These are phyloP conservation scores for Enhydra lutris DNA, from an alignment of 2,113 vertebrate genomes.

Conservation along the genomic window DNA sequence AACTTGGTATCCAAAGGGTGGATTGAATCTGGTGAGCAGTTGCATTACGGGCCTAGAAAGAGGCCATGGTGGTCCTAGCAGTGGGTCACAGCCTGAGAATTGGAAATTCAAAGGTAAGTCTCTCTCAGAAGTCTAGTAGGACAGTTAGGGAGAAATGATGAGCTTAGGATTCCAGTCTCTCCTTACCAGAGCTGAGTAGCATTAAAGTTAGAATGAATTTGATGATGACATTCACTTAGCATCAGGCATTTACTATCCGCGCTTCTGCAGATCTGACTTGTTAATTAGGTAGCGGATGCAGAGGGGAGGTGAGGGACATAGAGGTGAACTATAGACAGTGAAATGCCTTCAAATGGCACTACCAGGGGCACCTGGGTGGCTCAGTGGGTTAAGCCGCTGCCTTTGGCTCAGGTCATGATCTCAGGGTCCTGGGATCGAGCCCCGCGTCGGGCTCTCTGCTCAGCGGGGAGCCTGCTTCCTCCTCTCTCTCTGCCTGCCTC, in stretches of 20 bases:
- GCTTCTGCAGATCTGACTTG: neutral
- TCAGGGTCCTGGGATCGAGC: no score
- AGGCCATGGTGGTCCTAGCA: neutral
- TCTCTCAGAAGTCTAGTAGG: neutral
- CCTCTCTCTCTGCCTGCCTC: no score
- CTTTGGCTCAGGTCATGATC: no score
- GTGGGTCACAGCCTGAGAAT: neutral
- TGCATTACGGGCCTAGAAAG: neutral
- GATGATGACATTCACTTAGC: fast-evolving
- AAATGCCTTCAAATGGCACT: neutral
- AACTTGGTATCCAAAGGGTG: neutral
- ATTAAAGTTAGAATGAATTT: neutral
- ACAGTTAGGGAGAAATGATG: neutral
- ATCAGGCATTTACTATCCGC: neutral
- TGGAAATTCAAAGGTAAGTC: neutral
- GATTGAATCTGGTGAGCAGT: neutral
- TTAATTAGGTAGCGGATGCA: neutral
- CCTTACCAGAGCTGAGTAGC: neutral
- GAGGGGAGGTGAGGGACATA: neutral
- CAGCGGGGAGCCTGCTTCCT: no score
- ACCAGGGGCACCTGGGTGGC: no score
- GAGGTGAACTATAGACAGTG: neutral
- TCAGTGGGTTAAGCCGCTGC: no score
- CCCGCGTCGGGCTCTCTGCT: no score
- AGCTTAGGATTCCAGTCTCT: neutral